Evolutionary conservation across 2,113 vertebrate species (phyloP).

Genomic region (Bostrychus sinensis): DNA sequence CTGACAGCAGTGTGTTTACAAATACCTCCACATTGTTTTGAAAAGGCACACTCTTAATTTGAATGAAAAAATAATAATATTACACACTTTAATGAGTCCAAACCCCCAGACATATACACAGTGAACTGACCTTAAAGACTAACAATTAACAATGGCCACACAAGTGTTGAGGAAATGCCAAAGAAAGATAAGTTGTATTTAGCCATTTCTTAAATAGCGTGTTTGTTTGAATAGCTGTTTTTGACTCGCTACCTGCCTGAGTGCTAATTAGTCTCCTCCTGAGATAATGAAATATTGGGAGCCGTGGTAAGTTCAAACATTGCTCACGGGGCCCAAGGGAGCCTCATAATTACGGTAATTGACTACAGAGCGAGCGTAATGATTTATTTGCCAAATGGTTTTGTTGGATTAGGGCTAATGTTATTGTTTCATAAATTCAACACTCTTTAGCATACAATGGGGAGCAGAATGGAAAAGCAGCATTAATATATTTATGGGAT

Average conservation of each 20-base stretch:
- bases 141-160: neutral
- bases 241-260: constrained; percentile 57
- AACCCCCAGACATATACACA: neutral
- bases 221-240: constrained; percentile 56
- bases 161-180: neutral
- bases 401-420: constrained; percentile 50
- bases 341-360: constrained; percentile 69
- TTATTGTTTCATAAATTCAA: constrained; percentile 35
- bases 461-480: constrained; percentile 13
- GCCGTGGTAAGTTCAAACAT: constrained; percentile 59
- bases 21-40: no score
- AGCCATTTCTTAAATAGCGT: constrained; percentile 37
- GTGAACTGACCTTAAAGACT: neutral
- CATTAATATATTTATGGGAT: constrained; percentile 27
- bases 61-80: no score
- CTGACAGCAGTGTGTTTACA: no score
- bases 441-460: constrained; percentile 2
- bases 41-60: no score
- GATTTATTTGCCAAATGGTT: constrained; percentile 56
- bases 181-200: constrained; percentile 30
- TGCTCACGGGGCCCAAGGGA: constrained; percentile 56
- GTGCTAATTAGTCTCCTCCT: constrained; percentile 64
- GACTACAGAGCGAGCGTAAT: constrained; percentile 53
- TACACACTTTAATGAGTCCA: neutral
- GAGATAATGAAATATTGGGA: constrained; percentile 69